These are phyloP conservation scores for Oncorhynchus nerka DNA, from an alignment of 2,113 vertebrate genomes.

Conservation along the genomic window DNA sequence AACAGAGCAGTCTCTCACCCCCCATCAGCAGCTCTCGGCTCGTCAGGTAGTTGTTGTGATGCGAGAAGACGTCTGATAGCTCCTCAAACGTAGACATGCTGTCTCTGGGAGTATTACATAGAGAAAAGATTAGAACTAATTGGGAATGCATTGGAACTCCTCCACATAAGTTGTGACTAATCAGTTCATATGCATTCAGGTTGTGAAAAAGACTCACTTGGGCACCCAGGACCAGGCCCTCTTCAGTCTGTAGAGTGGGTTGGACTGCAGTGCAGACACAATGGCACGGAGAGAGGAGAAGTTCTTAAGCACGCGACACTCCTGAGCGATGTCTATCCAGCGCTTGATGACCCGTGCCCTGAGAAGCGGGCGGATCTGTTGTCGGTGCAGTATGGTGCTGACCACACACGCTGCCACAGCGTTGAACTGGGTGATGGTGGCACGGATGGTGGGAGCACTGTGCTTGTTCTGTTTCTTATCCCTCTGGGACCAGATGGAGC, in stretches of 20 bases:
- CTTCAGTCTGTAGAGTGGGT: slow-evolving; percentile 91
- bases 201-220: slow-evolving; percentile 77
- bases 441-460: slow-evolving; percentile 84
- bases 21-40: slow-evolving; percentile 92
- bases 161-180: not conserved
- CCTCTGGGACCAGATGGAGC: slow-evolving; percentile 84
- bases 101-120: slow-evolving; percentile 71
- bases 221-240: slow-evolving; percentile 85
- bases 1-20: slow-evolving; percentile 70
- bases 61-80: slow-evolving; percentile 92
- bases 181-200: slow-evolving; percentile 1
- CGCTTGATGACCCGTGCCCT: slow-evolving; percentile 89
- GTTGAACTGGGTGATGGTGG: slow-evolving; percentile 95
- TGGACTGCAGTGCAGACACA: slow-evolving; percentile 90
- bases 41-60: slow-evolving; percentile 91
- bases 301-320: slow-evolving; percentile 94
- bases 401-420: slow-evolving; percentile 87
- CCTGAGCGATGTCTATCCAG: slow-evolving; percentile 95
- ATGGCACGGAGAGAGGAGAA: slow-evolving; percentile 94
- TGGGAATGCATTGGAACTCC: not conserved
- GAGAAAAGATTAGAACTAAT: not conserved
- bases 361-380: slow-evolving; percentile 81
- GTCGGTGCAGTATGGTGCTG: slow-evolving; percentile 82
- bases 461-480: slow-evolving; percentile 91
- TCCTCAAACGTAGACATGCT: slow-evolving; percentile 89